These are phyloP conservation scores for Popillia japonica DNA, from an alignment of 1,140 invertebrate species.

Conservation along the genomic window DNA sequence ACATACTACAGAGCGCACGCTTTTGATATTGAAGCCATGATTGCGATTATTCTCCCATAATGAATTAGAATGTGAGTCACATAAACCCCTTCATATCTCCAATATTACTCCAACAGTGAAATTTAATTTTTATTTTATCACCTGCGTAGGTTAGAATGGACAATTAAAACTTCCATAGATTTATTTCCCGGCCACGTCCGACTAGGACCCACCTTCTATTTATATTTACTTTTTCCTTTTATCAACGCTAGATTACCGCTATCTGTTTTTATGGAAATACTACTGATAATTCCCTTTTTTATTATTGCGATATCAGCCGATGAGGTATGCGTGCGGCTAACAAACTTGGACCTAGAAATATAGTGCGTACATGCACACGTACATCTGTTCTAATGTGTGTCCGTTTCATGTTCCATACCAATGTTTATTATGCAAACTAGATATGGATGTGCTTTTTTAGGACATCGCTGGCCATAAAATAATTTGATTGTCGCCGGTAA, in stretches of 20 bases:
- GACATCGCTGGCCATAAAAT: slow-evolving; percentile 15
- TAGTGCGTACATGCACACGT: no score
- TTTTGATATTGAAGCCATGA: no score
- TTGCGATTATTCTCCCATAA: no score
- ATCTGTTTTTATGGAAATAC: slow-evolving; percentile 7
- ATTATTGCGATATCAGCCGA: background rate
- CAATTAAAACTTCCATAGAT: background rate
- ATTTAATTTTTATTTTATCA: background rate
- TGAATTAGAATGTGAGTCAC: no score
- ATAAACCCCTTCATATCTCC: background rate
- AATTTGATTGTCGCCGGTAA: slow-evolving; percentile 23
- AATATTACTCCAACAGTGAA: background rate
- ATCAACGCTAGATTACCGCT: background rate
- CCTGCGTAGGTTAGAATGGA: background rate
- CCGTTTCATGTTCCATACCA: background rate
- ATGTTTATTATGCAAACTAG: slow-evolving; percentile 31
- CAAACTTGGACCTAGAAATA: background rate
- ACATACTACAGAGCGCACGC: no score
- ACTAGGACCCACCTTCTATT: background rate
- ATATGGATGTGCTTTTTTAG: slow-evolving; percentile 24
- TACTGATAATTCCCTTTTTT: slow-evolving; percentile 5
- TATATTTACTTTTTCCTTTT: background rate
- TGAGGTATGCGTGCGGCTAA: background rate
- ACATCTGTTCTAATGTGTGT: slow-evolving; percentile 23
- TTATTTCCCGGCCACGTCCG: background rate